These are phyloP conservation scores for Marmota flaviventris DNA, from an alignment of 2,113 vertebrate species.

Conservation along the genomic window DNA sequence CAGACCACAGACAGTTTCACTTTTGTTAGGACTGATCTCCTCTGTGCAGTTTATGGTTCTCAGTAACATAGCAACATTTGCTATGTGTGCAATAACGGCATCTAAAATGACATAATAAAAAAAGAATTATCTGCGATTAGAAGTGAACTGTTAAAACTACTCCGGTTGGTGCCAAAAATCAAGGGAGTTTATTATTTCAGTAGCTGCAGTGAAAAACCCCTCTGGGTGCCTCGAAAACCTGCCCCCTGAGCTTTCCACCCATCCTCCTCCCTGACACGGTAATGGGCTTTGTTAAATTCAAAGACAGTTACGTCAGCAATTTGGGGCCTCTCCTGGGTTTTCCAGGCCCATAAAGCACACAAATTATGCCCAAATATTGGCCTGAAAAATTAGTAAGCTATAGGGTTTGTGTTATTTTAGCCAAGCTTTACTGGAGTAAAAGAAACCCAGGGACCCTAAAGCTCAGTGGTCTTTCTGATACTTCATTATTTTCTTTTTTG, in stretches of 20 bases:
- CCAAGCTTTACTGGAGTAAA: slow-evolving; percentile 89
- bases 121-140: slow-evolving; percentile 89
- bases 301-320: slow-evolving; percentile 93
- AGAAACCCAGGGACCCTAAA: slow-evolving; percentile 88
- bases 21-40: slow-evolving; percentile 62
- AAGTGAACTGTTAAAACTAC: slow-evolving; percentile 83
- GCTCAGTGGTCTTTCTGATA: slow-evolving; percentile 80
- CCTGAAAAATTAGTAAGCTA: slow-evolving; percentile 92
- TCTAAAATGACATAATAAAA: slow-evolving; percentile 88
- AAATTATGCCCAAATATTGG: slow-evolving; percentile 93
- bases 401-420: slow-evolving; percentile 92
- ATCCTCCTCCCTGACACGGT: slow-evolving; percentile 88
- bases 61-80: slow-evolving; percentile 83
- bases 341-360: slow-evolving; percentile 90
- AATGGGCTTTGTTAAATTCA: slow-evolving; percentile 93
- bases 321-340: slow-evolving; percentile 89
- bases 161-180: slow-evolving; percentile 85
- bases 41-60: slow-evolving; percentile 69
- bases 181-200: slow-evolving; percentile 91
- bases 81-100: slow-evolving; percentile 83
- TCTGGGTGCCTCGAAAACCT: slow-evolving; percentile 86
- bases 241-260: slow-evolving; percentile 81
- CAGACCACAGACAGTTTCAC: slow-evolving; percentile 67
- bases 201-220: slow-evolving; percentile 89
- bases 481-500: slow-evolving; percentile 86